Conservation (phyloP, 2,888 invertebrate species). For the Acrobasis suavella region DNA sequence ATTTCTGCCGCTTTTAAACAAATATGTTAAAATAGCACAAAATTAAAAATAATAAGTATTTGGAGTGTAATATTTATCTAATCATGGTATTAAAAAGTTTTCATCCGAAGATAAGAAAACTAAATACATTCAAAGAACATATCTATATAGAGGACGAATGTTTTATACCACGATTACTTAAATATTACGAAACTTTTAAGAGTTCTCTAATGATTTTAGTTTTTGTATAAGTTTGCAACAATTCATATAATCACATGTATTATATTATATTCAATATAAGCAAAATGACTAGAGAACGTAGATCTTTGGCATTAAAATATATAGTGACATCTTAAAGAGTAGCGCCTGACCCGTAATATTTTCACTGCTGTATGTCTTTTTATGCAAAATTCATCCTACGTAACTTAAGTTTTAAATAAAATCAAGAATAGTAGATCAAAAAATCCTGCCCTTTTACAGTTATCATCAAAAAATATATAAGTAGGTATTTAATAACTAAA, state of each 20-base stretch:
- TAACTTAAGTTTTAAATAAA: no score
- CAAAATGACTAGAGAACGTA: constrained; percentile 7
- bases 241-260: neutral
- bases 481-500: no score
- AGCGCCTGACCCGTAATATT: neutral
- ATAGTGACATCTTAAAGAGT: neutral
- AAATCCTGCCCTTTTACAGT: no score
- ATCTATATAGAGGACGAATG: constrained; percentile 13
- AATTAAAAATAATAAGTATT: neutral
- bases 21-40: neutral
- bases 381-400: no score
- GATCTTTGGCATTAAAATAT: constrained; percentile 16
- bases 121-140: constrained; percentile 17
- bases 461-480: no score
- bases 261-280: neutral
- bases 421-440: no score
- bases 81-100: constrained; percentile 9
- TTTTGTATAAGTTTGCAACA: neutral
- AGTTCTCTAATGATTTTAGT: neutral
- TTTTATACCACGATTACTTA: constrained; percentile 6
- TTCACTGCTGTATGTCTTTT: neutral
- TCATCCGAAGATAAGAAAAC: constrained; percentile 14
- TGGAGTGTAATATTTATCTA: constrained; percentile 12
- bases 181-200: neutral
- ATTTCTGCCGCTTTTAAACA: constrained; percentile 26